Evolutionary conservation across 2,797 vertebrate genomes (phyloP), one percentile per base, ranked within the genome.

Genomic region (Neostethus bicornis): DNA sequence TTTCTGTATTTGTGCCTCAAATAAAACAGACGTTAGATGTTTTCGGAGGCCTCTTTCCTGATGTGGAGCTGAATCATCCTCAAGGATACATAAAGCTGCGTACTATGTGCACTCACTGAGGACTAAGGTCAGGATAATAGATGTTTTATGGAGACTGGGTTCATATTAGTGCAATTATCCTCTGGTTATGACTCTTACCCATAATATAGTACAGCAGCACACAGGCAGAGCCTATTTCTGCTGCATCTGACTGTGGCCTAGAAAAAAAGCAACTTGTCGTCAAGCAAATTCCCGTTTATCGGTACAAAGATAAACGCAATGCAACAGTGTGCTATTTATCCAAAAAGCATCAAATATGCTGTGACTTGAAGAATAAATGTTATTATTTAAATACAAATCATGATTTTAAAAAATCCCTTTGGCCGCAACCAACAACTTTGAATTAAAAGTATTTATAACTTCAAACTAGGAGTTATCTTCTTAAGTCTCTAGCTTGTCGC

Each of bases 231-330:
- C 2, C 48, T 26, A 48, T 52, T 58, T 59, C 69, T 78, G 64
- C 51, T 54, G 34, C 75, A 64, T 77, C 48, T 39, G 43, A 81
- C 47, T 66, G n/a, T 67, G 80, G 43, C 84, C 72, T 75, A 78
- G 66, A 85, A 79, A 84, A 46, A 48, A 84, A 80, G 51, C 45
- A 71, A 74, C 74, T 65, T 72, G 66, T 73, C 67, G 56, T 66
- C 74, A 70, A 78, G 19, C 19, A 11, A 21, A 34, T 41, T 25
- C 20, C 43, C 29, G 63, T 23, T 57, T n/a, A 56, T 20, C 14
- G 43, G 28, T 46, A 57, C 28, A 39, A 25, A 37, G 20, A 25
- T 13, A 14, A 7, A 23, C 9, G 19, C 17, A 25, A 19, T 28
- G 50, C 6, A 1, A 21, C 48, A 39, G 35, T 19, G 7, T 12